Base-by-base conservation (phyloP, 2,888 invertebrate species). In the Apantesis nais region DNA sequence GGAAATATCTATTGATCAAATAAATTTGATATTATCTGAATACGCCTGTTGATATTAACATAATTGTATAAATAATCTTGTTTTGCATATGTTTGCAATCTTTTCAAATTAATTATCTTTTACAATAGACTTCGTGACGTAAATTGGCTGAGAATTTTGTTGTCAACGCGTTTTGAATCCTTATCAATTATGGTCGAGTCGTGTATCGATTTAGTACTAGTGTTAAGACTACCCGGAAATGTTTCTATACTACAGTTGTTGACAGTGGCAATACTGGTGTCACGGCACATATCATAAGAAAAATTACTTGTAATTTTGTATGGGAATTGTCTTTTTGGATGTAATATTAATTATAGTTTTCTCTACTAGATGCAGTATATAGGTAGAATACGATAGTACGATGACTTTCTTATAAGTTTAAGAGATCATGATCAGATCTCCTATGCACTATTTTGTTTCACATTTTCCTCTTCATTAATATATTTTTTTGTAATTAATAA, bases 1-100 rank as follows among this genome's bases (percentile, higher is more conserved):
- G 66, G 37, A 71, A 60, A 78, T 65, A 77, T 74, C 52, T 74
- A 72, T 72, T 34, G 71, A 72, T 75, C 66, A 68, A 77, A 75
- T 75, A 73, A 69, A 62, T 81, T 25, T 29, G 55, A 73, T 74
- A 77, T 78, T 76, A 75, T 65, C 62, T 67, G 70, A 71, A 61
- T 44, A 67, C 22, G 14, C n/a, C 48, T 66, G 68, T 70, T 55
- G 62, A 73, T 72, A 52, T 62, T 62, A 37, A 19, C 25, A 55
- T 69, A 34, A 67, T 71, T 74, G 34, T 71, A 73, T 71, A 25
- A 55, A 69, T 75, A 55, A 71, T 71, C 25, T 67, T 65, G 66
- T 66, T 73, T 74, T 72, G 73, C 72, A 74, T 77, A 66, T 71
- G 66, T 72, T 74, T 41, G 62, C 72, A 60, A 67, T 73, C 62